These are phyloP conservation scores for Physocephala rufipes DNA, from an alignment of 2,888 invertebrate genomes.

Conservation along the genomic window DNA sequence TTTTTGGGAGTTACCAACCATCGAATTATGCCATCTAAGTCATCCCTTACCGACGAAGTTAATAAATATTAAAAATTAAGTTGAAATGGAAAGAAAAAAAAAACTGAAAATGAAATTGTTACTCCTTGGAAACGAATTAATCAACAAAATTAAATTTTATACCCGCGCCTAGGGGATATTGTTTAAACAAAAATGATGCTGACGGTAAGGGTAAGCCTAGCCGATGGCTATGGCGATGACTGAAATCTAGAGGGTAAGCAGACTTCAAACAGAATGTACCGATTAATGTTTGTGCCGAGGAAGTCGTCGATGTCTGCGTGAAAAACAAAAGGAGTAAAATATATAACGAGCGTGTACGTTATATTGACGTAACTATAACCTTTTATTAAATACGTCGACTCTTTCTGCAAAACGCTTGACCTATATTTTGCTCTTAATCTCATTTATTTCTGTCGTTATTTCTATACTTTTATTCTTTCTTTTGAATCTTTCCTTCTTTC, in stretches of 20 bases:
- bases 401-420: background rate
- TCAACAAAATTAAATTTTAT: constrained; percentile 56
- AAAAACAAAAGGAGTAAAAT: too few species aligned
- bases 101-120: background rate
- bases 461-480: background rate
- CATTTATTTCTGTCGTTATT: background rate
- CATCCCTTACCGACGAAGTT: constrained; percentile 50
- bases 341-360: background rate
- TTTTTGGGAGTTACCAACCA: background rate
- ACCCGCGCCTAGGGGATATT: constrained; percentile 46
- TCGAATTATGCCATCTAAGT: constrained; percentile 10
- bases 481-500: background rate
- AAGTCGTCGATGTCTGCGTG: background rate
- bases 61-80: constrained; percentile 51
- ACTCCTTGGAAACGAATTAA: constrained; percentile 49
- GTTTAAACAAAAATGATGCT: too few species aligned
- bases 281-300: background rate
- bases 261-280: background rate
- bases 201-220: too few species aligned
- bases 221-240: constrained; percentile 22
- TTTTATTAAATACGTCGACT: background rate
- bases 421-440: background rate
- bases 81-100: constrained; percentile 42
- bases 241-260: background rate
- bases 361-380: background rate